Base-by-base conservation (phyloP, 2,113 vertebrate species). In the Calidris pygmaea region DNA sequence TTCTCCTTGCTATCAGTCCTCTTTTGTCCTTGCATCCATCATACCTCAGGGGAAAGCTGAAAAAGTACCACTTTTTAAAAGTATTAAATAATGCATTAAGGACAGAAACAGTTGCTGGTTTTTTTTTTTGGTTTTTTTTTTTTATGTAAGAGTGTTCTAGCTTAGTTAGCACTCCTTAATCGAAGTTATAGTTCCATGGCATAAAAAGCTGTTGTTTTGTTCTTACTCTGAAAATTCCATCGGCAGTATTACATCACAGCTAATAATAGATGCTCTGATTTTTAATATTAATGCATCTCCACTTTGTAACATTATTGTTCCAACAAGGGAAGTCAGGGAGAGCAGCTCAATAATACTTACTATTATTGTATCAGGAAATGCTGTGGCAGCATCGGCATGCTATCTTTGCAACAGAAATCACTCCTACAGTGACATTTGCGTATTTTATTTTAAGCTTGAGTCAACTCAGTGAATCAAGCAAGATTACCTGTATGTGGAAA, bases 401-500 rank as follows among this genome's bases (percentile, higher is more conserved):
- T 89, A 12, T 94, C 85, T 85, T 83, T 84, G 72, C 5, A 23
- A 35, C 58, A 87, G 76, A 92, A 86, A 72, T 74, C 2, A 77
- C 60, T 86, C 68, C 43, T 56, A 11, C 13, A 4, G 47, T 65
- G 66, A 85, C 34, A 93, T 70, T 71, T 70, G 37, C 3, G 1
- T 63, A 17, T 59, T 72, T 94, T 87, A 78, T 84, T 95, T 93
- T 58, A 81, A 94, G 88, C 37, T 78, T 63, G 35, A 59, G 56
- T 60, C 70, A 86, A 29, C 71, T 93, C 67, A 55, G 17, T 47
- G 58, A 62, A 18, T 50, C 48, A 16, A 76, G 27, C 21, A 45
- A 43, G 53, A 53, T 56, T 78, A 73, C 43, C 66, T 90, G 4
- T n/a, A 35, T 9, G 11, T 74, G 60, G 34, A 43, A 78, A 93